A percentile compares a stretch with the other conserved stretches of the same genome.
These are phyloP conservation scores for Gracilinanus agilis DNA, from an alignment of 2,113 vertebrate species.

Conservation along the genomic window DNA sequence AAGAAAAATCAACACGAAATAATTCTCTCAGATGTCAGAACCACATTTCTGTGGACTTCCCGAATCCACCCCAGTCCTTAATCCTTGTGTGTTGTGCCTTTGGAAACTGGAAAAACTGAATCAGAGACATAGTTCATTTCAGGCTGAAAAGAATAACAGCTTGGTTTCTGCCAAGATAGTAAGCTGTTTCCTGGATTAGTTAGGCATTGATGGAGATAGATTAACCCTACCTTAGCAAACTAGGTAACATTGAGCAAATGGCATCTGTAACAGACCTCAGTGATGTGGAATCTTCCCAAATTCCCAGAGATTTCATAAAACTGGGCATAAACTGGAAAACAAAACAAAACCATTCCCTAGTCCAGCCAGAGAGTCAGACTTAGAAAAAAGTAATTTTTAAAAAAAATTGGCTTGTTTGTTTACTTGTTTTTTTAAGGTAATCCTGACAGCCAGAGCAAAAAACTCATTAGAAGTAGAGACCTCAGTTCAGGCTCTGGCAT, in stretches of 20 bases:
- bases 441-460: background rate
- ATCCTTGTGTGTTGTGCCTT: background rate
- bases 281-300: background rate
- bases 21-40: slow-evolving; percentile 43
- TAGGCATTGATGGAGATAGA: background rate
- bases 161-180: slow-evolving; percentile 14
- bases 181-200: background rate
- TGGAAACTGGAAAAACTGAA: slow-evolving; percentile 46
- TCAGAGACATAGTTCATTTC: slow-evolving; percentile 1
- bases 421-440: background rate
- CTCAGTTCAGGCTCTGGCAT: background rate
- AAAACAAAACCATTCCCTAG: background rate
- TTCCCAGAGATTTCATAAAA: slow-evolving; percentile 1
- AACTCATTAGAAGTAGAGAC: background rate
- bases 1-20: slow-evolving; percentile 45
- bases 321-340: background rate
- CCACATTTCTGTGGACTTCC: slow-evolving; percentile 40
- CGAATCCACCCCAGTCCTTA: background rate
- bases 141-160: slow-evolving; percentile 18
- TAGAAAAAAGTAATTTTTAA: background rate
- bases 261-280: background rate
- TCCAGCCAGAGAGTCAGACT: background rate
- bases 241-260: background rate
- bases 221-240: background rate
- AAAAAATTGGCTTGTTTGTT: background rate